A percentile compares a stretch with the other conserved stretches of the same genome.
These are phyloP conservation scores for Bubo blakistoni DNA, from an alignment of 2,113 vertebrate species.

Conservation along the genomic window DNA sequence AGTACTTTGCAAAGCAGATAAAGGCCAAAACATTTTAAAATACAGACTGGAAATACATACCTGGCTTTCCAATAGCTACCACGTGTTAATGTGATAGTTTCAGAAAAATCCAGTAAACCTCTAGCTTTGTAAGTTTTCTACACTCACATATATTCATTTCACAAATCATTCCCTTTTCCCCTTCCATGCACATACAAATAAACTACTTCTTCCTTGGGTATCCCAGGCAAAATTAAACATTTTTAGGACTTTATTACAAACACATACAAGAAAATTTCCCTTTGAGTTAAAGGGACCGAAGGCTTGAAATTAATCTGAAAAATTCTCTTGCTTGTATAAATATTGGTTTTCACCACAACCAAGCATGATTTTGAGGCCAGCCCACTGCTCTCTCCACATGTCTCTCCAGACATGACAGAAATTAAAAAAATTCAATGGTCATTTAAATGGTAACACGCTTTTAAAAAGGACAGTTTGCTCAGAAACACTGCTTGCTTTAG, in stretches of 20 bases:
- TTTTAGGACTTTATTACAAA: neutral
- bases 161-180: neutral
- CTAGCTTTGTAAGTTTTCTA: neutral
- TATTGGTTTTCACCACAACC: neutral
- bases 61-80: neutral
- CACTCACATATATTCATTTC: neutral
- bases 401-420: neutral
- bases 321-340: neutral
- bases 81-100: neutral
- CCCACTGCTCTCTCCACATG: neutral
- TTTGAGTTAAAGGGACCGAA: neutral
- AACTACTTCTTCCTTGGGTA: neutral
- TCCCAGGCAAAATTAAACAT: neutral
- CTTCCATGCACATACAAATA: neutral
- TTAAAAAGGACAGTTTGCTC: neutral
- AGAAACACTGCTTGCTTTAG: neutral
- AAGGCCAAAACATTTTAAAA: neutral
- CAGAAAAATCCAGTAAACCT: neutral
- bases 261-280: neutral
- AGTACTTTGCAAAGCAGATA: neutral
- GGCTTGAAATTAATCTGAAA: conserved; percentile 17
- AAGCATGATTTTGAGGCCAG: conserved; percentile 12
- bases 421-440: neutral
- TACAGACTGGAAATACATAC: neutral
- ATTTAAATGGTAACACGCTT: neutral